Evolutionary conservation across 2,113 vertebrate species (phyloP).

Genomic region (Thermophis baileyi): DNA sequence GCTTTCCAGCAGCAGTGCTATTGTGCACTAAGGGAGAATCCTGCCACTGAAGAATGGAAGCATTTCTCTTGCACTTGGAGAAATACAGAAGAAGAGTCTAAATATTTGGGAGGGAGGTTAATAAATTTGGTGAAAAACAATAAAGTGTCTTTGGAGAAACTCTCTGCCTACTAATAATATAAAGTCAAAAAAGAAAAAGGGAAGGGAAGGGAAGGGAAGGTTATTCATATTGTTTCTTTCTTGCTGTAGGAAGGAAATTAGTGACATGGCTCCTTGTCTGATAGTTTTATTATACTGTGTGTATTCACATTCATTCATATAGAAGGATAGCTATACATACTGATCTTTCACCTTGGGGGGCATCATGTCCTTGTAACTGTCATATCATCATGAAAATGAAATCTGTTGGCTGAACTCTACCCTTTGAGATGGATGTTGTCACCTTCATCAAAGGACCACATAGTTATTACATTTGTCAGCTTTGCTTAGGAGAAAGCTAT

Average conservation of each 20-base stretch:
- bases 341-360: constrained; percentile 11
- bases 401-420: constrained; percentile 7
- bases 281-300: not conserved
- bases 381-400: constrained; percentile 4
- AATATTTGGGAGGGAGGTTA: not conserved
- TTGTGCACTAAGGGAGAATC: not conserved
- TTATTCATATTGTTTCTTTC: not conserved
- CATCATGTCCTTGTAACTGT: not conserved
- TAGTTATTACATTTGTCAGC: constrained; percentile 26
- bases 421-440: not conserved
- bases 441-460: not conserved
- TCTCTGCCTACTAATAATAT: not conserved
- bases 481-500: constrained; percentile 21
- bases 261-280: not conserved
- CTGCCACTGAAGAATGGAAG: not conserved
- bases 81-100: not conserved
- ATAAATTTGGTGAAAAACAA: not conserved
- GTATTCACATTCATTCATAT: not conserved
- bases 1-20: not conserved
- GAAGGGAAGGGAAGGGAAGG: not conserved
- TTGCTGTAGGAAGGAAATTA: not conserved
- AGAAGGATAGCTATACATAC: not conserved
- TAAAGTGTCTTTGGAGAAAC: not conserved
- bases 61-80: not conserved
- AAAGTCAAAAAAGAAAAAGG: not conserved